Conservation (phyloP, 92 coral and sea anemone species). For the Desmophyllum pertusum region DNA sequence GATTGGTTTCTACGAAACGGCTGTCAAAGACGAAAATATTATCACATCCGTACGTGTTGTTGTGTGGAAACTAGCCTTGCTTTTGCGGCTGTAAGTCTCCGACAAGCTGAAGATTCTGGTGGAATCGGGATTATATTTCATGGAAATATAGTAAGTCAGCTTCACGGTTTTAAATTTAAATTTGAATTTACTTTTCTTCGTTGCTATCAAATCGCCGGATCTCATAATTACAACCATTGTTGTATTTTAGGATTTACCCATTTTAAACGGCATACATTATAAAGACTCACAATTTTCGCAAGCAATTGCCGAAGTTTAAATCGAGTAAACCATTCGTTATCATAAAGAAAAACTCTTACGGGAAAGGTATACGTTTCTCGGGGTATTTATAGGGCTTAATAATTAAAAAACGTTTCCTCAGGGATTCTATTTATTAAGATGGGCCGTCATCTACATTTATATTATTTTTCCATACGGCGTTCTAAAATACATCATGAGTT, state of each 20-base stretch:
- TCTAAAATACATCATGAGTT: background rate
- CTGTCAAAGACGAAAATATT: conserved; percentile 25
- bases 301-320: background rate
- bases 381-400: background rate
- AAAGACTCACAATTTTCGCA: background rate
- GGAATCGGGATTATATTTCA: background rate
- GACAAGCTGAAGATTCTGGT: background rate
- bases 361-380: background rate
- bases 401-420: background rate
- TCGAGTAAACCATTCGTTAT: background rate
- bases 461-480: background rate
- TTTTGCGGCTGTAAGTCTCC: no score
- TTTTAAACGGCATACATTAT: no score
- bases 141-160: background rate
- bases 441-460: background rate
- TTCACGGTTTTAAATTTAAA: background rate
- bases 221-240: background rate
- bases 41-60: background rate
- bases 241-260: background rate
- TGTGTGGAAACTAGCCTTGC: background rate
- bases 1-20: conserved; percentile 7
- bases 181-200: background rate
- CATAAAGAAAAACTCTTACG: no score
- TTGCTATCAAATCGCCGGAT: background rate
- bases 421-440: background rate